Conservation (phyloP, 2,888 invertebrate genomes). For the Agrochola litura region DNA sequence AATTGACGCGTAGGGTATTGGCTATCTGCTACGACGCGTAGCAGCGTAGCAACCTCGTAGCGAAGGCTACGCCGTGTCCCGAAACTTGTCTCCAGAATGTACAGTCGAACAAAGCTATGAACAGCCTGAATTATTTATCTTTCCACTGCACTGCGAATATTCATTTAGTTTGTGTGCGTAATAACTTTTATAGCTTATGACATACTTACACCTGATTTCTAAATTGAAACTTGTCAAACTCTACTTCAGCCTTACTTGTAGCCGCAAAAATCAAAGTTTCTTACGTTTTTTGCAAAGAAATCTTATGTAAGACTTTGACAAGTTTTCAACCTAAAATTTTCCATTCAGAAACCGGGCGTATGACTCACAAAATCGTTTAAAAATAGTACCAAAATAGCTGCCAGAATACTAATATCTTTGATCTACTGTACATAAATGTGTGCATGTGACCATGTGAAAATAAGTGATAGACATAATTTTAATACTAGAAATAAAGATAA, state of each 20-base stretch:
- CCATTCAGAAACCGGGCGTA: neutral
- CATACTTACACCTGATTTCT: too few relatives aligned
- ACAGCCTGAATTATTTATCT: neutral
- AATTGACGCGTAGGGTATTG: neutral
- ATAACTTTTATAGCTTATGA: neutral
- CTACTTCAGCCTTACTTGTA: too few relatives aligned
- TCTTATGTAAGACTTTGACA: too few relatives aligned
- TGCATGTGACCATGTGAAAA: neutral
- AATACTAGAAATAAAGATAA: too few relatives aligned
- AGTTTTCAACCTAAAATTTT: too few relatives aligned
- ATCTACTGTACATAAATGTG: neutral
- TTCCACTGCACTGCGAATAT: neutral
- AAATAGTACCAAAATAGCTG: neutral
- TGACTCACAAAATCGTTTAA: neutral
- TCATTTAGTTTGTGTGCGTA: neutral
- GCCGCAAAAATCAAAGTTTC: too few relatives aligned
- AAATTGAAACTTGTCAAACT: too few relatives aligned
- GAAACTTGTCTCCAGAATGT: neutral
- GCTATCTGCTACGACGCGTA: conserved; percentile 4
- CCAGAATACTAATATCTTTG: neutral
- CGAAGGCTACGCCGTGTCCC: neutral
- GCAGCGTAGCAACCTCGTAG: conserved; percentile 3
- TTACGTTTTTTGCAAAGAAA: too few relatives aligned
- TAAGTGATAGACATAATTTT: too few relatives aligned
- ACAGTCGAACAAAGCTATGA: neutral